Evolutionary conservation across 2,113 vertebrate genomes (phyloP), one percentile per base, ranked within the genome.

Genomic region (Cyanoramphus novaezelandiae): DNA sequence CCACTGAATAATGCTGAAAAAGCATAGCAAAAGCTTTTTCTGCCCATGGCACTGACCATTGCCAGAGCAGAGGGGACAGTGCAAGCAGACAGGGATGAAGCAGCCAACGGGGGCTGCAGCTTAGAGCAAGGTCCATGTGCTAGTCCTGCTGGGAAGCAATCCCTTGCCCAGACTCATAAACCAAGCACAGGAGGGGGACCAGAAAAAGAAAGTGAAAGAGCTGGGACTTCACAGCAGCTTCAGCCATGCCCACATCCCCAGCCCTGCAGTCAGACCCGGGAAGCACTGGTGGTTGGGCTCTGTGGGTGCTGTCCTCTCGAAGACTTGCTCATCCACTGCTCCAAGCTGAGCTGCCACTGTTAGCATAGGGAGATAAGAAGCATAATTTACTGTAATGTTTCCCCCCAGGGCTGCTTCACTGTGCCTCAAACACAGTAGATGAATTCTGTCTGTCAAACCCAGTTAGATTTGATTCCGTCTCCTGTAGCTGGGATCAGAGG

Each of bases 371-470:
- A 95, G 91, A 95, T 96, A 96, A 95, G 88, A 92, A 91, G 63
- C 69, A 81, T 84, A 95, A 97, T 97, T 94, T 96, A 85, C 92
- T 88, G 72, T 95, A 92, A 93, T 93, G 82, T 68, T 92, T 95
- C 92, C 71, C 94, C 62, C 88, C 80, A 47, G 18, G 94, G 94
- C 95, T 94, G 50, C 72, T 94, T 92, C 20, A 9, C 63, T 77
- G 46, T 88, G 79, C 81, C 85, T 95, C 92, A 91, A 92, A 96
- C 79, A 79, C 37, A 71, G 79, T 76, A 92, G 91, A 95, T 6
- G 29, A 92, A 95, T 97, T 96, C 88, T 86, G 82, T 91, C 95
- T 97, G 94, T 97, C 97, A 97, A 93, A 95, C 57, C 85, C 70
- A 77, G 90, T 93, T 93, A 93, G 41, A 35, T 96, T 96, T 93